A percentile compares a stretch with the other conserved stretches of the same genome.
These are phyloP conservation scores for Holcopasites calliopsidis DNA, from an alignment of 1,140 invertebrate genomes.

Conservation along the genomic window DNA sequence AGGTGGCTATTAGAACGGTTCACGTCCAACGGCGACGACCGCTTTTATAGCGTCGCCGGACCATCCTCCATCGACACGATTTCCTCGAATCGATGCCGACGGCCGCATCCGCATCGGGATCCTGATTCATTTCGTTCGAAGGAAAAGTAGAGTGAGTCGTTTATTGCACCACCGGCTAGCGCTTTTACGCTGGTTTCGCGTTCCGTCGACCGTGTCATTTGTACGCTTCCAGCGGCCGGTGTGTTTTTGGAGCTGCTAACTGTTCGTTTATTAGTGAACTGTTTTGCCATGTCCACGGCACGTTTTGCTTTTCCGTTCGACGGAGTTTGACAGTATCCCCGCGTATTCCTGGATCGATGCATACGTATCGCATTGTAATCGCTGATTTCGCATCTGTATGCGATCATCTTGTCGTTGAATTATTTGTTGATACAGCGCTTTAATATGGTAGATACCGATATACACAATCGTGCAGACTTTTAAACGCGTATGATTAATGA, in stretches of 20 bases:
- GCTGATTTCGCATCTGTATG: too few relatives aligned
- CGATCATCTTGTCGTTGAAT: too few relatives aligned
- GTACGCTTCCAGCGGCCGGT: not conserved
- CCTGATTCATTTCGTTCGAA: slow-evolving; percentile 20
- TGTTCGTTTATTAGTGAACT: not conserved
- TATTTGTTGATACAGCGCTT: too few relatives aligned
- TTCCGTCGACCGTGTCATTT: not conserved
- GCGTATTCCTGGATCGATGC: too few relatives aligned
- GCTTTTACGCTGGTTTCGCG: not conserved
- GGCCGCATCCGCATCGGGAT: slow-evolving; percentile 39
- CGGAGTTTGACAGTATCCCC: too few relatives aligned
- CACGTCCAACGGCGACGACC: slow-evolving; percentile 8
- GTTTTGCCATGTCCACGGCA: not conserved
- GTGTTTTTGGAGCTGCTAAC: not conserved
- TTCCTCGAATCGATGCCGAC: slow-evolving; percentile 42
- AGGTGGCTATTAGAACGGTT: slow-evolving; percentile 58
- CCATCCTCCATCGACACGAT: slow-evolving; percentile 44
- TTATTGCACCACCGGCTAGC: slow-evolving; percentile 10
- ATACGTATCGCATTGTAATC: too few relatives aligned
- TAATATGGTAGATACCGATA: too few relatives aligned
- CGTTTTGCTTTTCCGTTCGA: too few relatives aligned
- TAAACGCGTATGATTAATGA: not conserved
- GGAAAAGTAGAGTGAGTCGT: slow-evolving; percentile 32
- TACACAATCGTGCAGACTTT: too few relatives aligned
- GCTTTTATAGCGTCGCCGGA: slow-evolving; percentile 40